A percentile compares a stretch with the other conserved stretches of the same genome.
Evolutionary conservation across 2,797 vertebrate genomes (phyloP).

Genomic region (Sciurus carolinensis): DNA sequence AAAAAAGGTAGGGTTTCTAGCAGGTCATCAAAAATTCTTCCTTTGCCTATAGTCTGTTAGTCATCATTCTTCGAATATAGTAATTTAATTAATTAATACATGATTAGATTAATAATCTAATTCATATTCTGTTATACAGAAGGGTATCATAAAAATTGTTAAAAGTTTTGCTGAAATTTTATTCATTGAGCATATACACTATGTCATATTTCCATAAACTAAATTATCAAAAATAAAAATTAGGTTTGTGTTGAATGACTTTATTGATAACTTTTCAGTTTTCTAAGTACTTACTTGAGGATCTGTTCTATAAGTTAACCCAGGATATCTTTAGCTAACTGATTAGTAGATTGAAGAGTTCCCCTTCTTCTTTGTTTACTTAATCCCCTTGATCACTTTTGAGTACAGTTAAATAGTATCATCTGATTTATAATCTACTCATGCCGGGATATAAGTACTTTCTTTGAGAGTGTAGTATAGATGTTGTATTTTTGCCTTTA

Average conservation of each 20-base stretch:
- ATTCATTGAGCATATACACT: slow-evolving; percentile 3
- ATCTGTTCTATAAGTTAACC: slow-evolving; percentile 37
- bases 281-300: slow-evolving; percentile 48
- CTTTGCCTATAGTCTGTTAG: slow-evolving; percentile 27
- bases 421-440: slow-evolving; percentile 14
- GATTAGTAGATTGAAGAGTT: slow-evolving; percentile 34
- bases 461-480: slow-evolving; percentile 45
- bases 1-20: background rate
- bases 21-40: slow-evolving; percentile 43
- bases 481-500: slow-evolving; percentile 40
- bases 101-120: slow-evolving; percentile 46
- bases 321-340: slow-evolving; percentile 38
- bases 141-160: slow-evolving; percentile 14
- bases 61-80: slow-evolving; percentile 48
- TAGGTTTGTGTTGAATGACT: slow-evolving; percentile 58
- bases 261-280: slow-evolving; percentile 46
- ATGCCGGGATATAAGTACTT: slow-evolving; percentile 4
- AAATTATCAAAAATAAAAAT: slow-evolving; percentile 61
- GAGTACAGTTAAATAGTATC: slow-evolving; percentile 34
- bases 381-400: slow-evolving; percentile 48
- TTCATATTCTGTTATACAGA: background rate
- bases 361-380: slow-evolving; percentile 8
- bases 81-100: slow-evolving; percentile 40
- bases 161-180: slow-evolving; percentile 50
- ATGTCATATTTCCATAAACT: slow-evolving; percentile 47